Percentiles rank a stretch among this genome's conserved stretches.
Conservation (phyloP, 2,888 invertebrate species). For the Philonicus albiceps region DNA sequence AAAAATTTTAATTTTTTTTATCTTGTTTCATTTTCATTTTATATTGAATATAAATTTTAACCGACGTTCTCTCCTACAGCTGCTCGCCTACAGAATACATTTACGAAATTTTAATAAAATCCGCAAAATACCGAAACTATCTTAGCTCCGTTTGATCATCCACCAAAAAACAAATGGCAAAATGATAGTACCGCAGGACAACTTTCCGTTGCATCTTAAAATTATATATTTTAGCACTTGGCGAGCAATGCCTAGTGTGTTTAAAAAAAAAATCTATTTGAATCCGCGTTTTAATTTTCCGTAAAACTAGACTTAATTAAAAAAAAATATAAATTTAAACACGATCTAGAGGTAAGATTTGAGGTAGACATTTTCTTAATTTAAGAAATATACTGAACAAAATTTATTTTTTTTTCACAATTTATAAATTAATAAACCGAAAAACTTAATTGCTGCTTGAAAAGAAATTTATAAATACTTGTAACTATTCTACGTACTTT, state of each 20-base stretch:
- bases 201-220: constrained; percentile 10
- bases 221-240: constrained; percentile 56
- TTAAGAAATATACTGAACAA: constrained; percentile 24
- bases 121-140: constrained; percentile 1
- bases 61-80: constrained; percentile 48
- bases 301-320: constrained; percentile 50
- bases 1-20: neutral
- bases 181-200: neutral
- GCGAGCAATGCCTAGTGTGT: constrained; percentile 64
- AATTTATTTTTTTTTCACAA: neutral
- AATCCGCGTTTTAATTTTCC: constrained; percentile 62
- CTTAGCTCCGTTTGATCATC: neutral
- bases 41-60: constrained; percentile 37
- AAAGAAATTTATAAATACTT: neutral
- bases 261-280: constrained; percentile 50
- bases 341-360: constrained; percentile 61
- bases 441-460: neutral
- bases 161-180: neutral
- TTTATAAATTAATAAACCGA: neutral
- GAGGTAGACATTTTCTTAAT: constrained; percentile 53
- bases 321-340: constrained; percentile 39
- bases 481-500: neutral
- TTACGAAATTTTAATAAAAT: constrained; percentile 20
- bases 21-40: neutral
- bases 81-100: constrained; percentile 44